These are phyloP conservation scores for Leptobrachium leishanense DNA, from an alignment of 2,113 vertebrate species.

Conservation along the genomic window DNA sequence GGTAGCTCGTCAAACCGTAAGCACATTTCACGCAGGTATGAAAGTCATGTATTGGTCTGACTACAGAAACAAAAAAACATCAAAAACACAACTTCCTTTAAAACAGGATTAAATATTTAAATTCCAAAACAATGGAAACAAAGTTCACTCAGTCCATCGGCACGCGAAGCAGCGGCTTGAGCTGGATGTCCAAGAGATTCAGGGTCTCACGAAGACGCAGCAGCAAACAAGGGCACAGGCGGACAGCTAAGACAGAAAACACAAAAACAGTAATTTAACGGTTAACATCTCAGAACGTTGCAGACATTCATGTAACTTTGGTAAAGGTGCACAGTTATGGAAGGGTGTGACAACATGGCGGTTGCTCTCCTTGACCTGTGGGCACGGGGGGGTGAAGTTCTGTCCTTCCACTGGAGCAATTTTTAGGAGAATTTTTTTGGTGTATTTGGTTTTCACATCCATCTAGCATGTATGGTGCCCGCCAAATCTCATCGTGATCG, in stretches of 20 bases:
- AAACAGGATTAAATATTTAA: constrained; percentile 48
- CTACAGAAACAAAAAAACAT: constrained; percentile 16
- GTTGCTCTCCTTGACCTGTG: no score
- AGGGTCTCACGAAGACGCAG: constrained; percentile 35
- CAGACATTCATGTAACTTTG: not conserved
- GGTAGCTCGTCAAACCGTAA: not conserved
- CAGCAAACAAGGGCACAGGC: constrained; percentile 18
- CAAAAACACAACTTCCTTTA: constrained; percentile 40
- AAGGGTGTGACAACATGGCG: no score
- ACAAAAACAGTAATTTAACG: not conserved
- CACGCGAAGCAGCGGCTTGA: constrained; percentile 1
- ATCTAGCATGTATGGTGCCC: no score
- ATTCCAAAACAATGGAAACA: constrained; percentile 20
- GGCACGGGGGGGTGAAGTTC: no score
- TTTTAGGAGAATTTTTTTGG: no score
- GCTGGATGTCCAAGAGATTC: not conserved
- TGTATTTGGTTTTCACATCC: no score
- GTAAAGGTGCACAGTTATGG: no score
- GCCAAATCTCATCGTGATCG: no score
- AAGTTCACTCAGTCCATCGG: constrained; percentile 1
- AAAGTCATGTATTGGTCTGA: constrained; percentile 4
- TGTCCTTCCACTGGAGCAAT: no score
- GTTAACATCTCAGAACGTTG: no score
- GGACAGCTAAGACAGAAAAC: constrained; percentile 17
- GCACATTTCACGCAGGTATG: constrained; percentile 3